Evolutionary conservation across 2,888 invertebrate species (phyloP).

Genomic region (Schizotus pectinicornis): DNA sequence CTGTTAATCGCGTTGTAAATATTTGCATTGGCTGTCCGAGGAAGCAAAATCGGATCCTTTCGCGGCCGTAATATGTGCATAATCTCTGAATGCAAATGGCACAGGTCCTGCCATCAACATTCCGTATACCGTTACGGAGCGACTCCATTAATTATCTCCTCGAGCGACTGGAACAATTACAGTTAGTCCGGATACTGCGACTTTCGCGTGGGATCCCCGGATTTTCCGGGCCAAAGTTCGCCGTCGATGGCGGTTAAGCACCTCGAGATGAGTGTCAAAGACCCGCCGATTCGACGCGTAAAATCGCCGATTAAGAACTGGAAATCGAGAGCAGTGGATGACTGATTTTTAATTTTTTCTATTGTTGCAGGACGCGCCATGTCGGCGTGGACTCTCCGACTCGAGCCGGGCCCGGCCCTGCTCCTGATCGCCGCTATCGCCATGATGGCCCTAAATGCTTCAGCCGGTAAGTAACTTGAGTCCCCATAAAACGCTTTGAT

Average conservation of each 20-base stretch:
- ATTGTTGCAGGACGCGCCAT: constrained; percentile 61
- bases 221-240: too few species aligned
- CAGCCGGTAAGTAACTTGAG: constrained; percentile 51
- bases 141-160: constrained; percentile 8
- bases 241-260: background rate
- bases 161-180: background rate
- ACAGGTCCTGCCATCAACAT: background rate
- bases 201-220: background rate
- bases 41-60: too few species aligned
- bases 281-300: constrained; percentile 3
- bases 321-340: background rate
- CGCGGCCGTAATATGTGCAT: background rate
- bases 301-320: constrained; percentile 16
- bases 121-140: constrained; percentile 1
- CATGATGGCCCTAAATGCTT: constrained; percentile 39
- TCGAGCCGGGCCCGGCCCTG: constrained; percentile 56
- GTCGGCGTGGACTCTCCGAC: constrained; percentile 64
- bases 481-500: constrained; percentile 7
- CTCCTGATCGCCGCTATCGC: constrained; percentile 46
- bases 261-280: constrained; percentile 7
- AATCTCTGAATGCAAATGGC: constrained; percentile 2
- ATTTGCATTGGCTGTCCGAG: too few species aligned
- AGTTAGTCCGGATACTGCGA: constrained; percentile 1
- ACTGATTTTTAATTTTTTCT: constrained; percentile 31
- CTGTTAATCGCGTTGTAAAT: too few species aligned